A percentile compares a stretch with the other conserved stretches of the same genome.
Evolutionary conservation across 2,797 vertebrate genomes (phyloP).

Genomic region (Chaenodraco wilsoni): DNA sequence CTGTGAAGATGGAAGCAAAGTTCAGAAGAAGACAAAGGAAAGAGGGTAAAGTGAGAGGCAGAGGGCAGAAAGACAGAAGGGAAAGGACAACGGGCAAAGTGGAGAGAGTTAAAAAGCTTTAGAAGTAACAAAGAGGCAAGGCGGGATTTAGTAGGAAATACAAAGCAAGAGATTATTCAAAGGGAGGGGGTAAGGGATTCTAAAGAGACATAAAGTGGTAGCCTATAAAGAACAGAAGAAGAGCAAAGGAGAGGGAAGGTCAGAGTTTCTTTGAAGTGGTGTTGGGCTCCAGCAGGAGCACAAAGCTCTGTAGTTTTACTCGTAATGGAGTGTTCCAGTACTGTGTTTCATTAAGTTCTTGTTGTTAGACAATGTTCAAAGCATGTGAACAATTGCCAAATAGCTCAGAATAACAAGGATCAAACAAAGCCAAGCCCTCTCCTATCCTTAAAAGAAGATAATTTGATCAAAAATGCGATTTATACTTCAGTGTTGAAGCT

Average conservation of each 20-base stretch:
- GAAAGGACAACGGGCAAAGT: background rate
- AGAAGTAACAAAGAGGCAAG: background rate
- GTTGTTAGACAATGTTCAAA: slow-evolving; percentile 8
- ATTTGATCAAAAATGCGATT: background rate
- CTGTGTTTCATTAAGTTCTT: slow-evolving; percentile 21
- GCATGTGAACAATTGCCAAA: background rate
- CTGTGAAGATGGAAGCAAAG: background rate
- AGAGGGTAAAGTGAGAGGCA: background rate
- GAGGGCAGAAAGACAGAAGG: background rate
- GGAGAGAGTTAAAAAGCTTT: background rate
- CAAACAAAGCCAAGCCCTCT: slow-evolving; percentile 1
- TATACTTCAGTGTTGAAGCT: background rate
- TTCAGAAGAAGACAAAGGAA: background rate
- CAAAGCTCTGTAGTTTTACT: slow-evolving; percentile 15
- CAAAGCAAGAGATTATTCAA: background rate
- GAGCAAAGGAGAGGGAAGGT: slow-evolving; percentile 25
- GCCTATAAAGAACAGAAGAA: background rate
- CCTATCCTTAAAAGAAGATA: background rate
- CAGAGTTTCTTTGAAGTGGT: slow-evolving; percentile 35
- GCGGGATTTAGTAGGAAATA: background rate
- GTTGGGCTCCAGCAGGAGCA: slow-evolving; percentile 16
- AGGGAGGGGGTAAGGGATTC: background rate
- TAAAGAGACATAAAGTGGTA: background rate
- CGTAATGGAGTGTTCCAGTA: slow-evolving; percentile 22
- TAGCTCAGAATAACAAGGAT: background rate